phyloP scores from a whole-genome alignment of 2,113 vertebrate genomes.

The Nothocercus nigrocapillus region DNA sequence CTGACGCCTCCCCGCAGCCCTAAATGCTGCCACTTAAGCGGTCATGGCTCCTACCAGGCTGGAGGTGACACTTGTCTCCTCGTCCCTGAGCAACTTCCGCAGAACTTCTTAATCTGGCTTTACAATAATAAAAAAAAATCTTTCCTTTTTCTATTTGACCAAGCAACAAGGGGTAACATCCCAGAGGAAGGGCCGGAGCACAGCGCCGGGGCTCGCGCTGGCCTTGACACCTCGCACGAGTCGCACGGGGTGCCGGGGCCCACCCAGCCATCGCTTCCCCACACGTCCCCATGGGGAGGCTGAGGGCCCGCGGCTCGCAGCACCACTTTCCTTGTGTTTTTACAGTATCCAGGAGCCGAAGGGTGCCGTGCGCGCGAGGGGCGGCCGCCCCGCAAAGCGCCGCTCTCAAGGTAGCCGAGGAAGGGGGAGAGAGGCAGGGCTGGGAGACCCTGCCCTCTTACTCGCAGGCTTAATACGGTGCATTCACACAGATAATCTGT shows the following conservation, averaged over 20 bases:
- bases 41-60: not conserved
- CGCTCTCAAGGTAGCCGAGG: conserved; percentile 56
- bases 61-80: not conserved
- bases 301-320: not conserved
- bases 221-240: not conserved
- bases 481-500: conserved; percentile 79
- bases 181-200: not conserved
- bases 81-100: not conserved
- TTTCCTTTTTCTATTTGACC: not conserved
- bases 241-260: no score
- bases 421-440: not conserved
- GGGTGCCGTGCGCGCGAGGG: not conserved
- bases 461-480: conserved; percentile 43
- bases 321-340: not conserved
- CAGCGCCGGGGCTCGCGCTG: not conserved
- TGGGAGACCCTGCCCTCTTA: conserved; percentile 45
- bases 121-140: no score
- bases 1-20: not conserved
- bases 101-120: not conserved
- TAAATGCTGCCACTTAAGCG: not conserved
- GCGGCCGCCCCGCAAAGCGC: not conserved
- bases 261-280: not conserved
- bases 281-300: not conserved
- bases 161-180: not conserved
- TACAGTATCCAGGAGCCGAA: not conserved